Base-by-base conservation (phyloP, 2,888 invertebrate species). In the Folsomia manolachei region DNA sequence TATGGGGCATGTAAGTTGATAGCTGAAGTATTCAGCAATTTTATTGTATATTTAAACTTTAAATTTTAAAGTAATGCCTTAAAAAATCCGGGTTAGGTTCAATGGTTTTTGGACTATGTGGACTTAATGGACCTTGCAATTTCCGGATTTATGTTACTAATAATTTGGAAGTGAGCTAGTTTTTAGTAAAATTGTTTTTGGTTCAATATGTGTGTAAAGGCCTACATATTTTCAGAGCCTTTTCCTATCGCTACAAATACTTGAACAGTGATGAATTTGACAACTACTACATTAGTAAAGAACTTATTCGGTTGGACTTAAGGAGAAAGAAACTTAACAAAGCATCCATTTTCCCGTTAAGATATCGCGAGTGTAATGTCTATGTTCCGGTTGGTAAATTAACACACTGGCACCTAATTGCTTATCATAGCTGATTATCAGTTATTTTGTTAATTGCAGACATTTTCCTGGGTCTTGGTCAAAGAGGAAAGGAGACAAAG, bases 61-160 rank as follows among this genome's bases (percentile, higher is more conserved):
- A n/a, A n/a, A n/a, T n/a, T n/a, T n/a, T n/a, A n/a, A n/a, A n/a
- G n/a, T n/a, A n/a, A n/a, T n/a, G n/a, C n/a, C n/a, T n/a, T n/a
- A n/a, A n/a, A n/a, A n/a, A n/a, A n/a, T n/a, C n/a, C n/a, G n/a
- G n/a, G n/a, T n/a, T n/a, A n/a, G n/a, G n/a, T n/a, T n/a, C n/a
- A n/a, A n/a, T 86, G 85, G 0, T 81, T 91, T 21, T 83, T 89
- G 0, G 85, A 87, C 0, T 84, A 90, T 83, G 86, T 90, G 60
- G 88, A 89, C 77, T 88, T 88, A 86, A 87, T 90, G 82, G 88
- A 88, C 11, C 87, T 88, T 70, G 85, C 88, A 0, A 87, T 90
- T 0, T 88, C 88, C 75, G 82, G 90, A 66, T 90, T 90, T 77
- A 83, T 90, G 61, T 81, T 90, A 65, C 86, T 89, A 65, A 87